A percentile compares a stretch with the other conserved stretches of the same genome.
phyloP scores from a whole-genome alignment of 2,113 vertebrate species.

The Pterophyllum scalare region DNA sequence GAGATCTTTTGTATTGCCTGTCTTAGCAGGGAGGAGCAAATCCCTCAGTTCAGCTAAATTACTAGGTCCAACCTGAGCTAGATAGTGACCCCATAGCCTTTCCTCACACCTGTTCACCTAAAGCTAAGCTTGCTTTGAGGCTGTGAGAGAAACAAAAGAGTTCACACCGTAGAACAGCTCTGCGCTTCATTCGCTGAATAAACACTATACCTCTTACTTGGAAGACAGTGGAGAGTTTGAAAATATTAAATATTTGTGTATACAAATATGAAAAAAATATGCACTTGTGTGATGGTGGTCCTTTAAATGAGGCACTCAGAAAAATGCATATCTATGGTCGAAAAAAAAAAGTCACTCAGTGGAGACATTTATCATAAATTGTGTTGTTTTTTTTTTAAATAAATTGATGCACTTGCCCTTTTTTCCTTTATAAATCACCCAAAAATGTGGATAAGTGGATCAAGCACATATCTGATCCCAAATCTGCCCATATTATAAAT shows the following conservation, averaged over 20 bases:
- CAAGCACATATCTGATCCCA: neutral
- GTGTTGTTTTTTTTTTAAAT: neutral
- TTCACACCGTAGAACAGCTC: conserved; percentile 20
- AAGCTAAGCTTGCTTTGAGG: conserved; percentile 57
- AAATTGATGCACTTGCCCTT: neutral
- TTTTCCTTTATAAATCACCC: neutral
- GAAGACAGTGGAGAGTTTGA: neutral
- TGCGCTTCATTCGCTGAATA: neutral
- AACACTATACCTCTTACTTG: neutral
- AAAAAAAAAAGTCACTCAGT: neutral
- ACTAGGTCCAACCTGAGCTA: conserved; percentile 79
- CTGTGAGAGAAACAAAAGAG: conserved; percentile 15
- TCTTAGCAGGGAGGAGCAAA: conserved; percentile 77
- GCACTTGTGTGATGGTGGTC: neutral
- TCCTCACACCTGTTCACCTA: conserved; percentile 79
- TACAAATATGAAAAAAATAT: neutral
- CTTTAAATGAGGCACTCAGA: neutral
- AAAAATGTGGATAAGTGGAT: neutral
- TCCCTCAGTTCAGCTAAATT: conserved; percentile 80
- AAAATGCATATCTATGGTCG: accelerated
- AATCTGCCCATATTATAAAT: neutral
- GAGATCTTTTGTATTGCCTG: conserved; percentile 76
- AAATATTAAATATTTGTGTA: neutral
- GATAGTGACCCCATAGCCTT: conserved; percentile 82
- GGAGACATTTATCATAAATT: neutral